Conservation (phyloP, 2,797 vertebrate species). For the Scolopax rusticola region DNA sequence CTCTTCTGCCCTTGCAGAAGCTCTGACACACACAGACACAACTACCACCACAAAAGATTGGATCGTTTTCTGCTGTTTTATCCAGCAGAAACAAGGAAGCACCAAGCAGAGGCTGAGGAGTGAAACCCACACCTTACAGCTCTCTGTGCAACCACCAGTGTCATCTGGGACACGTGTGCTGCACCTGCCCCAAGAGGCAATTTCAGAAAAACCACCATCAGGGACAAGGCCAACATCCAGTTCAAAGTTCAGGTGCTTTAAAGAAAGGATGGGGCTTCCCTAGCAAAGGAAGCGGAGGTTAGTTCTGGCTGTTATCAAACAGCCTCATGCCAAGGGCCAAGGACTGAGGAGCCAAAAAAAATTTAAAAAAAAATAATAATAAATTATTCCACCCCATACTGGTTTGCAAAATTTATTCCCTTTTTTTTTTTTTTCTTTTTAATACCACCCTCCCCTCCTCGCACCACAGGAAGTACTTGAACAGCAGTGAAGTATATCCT, state of each 20-base stretch:
- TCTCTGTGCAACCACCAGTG: not conserved
- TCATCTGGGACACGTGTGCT: not conserved
- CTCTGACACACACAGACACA: not conserved
- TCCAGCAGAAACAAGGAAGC: not conserved
- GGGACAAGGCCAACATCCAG: not conserved
- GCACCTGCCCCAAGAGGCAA: not conserved
- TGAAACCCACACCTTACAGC: not conserved
- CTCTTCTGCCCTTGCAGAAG: not conserved
- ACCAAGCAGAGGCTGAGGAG: not conserved
- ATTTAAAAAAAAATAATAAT: not conserved
- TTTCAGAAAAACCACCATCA: not conserved
- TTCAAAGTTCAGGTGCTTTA: not conserved
- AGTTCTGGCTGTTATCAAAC: not conserved
- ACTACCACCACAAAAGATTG: not conserved
- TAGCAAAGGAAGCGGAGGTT: not conserved
- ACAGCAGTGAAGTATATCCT: slow-evolving; percentile 10
- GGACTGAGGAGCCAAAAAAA: slow-evolving; percentile 29
- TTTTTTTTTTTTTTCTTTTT: not conserved
- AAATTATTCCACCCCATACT: not conserved
- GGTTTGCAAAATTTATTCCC: slow-evolving; percentile 22
- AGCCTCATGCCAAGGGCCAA: not conserved
- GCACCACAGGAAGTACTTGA: slow-evolving; percentile 4
- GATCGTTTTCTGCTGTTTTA: not conserved
- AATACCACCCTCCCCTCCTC: not conserved
- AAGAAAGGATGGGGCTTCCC: not conserved